phyloP scores from a whole-genome alignment of 2,888 invertebrate genomes.

The Apocheima hispidaria region DNA sequence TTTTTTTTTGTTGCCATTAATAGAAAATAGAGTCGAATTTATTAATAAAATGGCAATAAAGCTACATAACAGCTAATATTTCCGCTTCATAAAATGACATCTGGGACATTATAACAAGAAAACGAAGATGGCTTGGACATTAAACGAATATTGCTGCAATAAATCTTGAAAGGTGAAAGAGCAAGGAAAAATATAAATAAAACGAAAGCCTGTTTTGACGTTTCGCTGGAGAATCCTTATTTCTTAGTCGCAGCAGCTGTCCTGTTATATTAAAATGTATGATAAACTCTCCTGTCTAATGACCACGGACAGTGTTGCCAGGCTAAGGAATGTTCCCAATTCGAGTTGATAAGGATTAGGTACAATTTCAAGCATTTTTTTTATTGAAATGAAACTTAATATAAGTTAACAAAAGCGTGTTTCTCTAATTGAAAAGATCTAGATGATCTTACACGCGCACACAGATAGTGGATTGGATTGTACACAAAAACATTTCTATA shows the following conservation, averaged over 20 bases:
- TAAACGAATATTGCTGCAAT: constrained; percentile 70
- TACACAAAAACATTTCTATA: no score
- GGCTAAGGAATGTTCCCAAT: not conserved
- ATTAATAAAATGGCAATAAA: constrained; percentile 30
- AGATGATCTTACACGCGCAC: not conserved
- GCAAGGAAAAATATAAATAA: constrained; percentile 66
- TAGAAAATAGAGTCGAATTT: constrained; percentile 23
- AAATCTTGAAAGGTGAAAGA: constrained; percentile 66
- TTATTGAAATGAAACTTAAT: no score
- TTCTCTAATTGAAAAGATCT: not conserved
- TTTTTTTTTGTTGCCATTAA: constrained; percentile 16
- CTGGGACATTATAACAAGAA: constrained; percentile 43
- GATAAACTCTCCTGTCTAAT: constrained; percentile 54
- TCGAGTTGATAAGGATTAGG: not conserved
- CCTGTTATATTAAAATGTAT: constrained; percentile 77
- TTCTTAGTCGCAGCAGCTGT: constrained; percentile 68
- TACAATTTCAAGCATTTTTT: no score
- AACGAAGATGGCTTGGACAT: constrained; percentile 57
- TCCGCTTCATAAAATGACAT: constrained; percentile 44
- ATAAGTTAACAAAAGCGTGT: not conserved
- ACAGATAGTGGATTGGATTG: not conserved
- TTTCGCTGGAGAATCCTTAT: constrained; percentile 54
- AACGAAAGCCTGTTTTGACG: constrained; percentile 69
- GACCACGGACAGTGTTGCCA: constrained; percentile 25
- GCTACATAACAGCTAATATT: constrained; percentile 39